Evolutionary conservation across 2,888 invertebrate species (phyloP), one percentile per base, ranked within the genome.

Genomic region (Drosophila barbarae): DNA sequence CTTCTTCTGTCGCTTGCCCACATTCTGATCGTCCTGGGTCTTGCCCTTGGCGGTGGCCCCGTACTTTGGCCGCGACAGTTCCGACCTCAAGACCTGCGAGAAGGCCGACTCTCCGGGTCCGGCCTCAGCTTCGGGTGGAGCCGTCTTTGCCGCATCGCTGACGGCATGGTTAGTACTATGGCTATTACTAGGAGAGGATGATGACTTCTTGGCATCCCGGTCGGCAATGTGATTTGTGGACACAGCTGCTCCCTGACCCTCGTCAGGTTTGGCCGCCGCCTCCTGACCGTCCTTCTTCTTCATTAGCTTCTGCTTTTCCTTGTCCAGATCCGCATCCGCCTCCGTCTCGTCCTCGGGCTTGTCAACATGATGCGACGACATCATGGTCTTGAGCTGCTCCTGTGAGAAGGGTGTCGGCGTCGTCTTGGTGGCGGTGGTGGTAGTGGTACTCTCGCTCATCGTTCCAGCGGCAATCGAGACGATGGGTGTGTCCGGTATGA

Each of bases 391-490:
- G 55, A 67, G 47, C 54, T 74, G 75, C 63, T 84, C 83, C 73
- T 82, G 71, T 12, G 73, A 71, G 26, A 74, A 74, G 63, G 79
- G 74, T 64, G 88, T 87, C 66, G 87, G 87, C 56, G 88, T 88
- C 12, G 87, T 88, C 55, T 84, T 88, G 28, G 87, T 87, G 46
- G 85, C 86, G 68, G 88, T 87, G 7, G 88, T 87, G 35, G 88
- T 87, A 49, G 86, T 86, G 36, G 87, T 87, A 55, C 87, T 84
- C 67, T 87, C 87, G 63, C 86, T 86, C 58, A 88, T 72, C 56
- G 86, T 85, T 30, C 84, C 85, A 58, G 86, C 80, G 59, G 88
- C 88, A 76, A 87, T 87, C 15, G 87, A 87, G 47, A 87, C 88
- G 72, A 87, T 87, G 53, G 87, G 87, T 54, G 86, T 86, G 73